Conservation (phyloP, 2,113 vertebrate species). For the Triplophysa tibetana region DNA sequence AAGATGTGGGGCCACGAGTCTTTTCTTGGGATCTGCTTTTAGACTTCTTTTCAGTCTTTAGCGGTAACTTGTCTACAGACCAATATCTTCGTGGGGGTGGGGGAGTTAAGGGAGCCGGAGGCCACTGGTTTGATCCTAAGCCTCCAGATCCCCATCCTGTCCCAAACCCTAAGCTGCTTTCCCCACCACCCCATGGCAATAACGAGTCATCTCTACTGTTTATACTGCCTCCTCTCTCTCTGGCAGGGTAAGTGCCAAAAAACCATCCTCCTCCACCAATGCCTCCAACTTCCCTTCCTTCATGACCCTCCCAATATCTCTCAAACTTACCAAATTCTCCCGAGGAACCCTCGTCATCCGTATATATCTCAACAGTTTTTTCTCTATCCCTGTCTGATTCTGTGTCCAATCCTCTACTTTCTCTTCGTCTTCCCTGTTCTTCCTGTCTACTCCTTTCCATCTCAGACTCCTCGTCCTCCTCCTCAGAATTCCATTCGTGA, state of each 20-base stretch:
- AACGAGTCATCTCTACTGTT: constrained; percentile 75
- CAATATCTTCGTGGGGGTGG: constrained; percentile 85
- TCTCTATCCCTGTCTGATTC: constrained; percentile 75
- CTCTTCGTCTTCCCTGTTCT: constrained; percentile 59
- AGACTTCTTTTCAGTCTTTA: constrained; percentile 81
- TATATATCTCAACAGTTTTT: constrained; percentile 74
- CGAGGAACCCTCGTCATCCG: constrained; percentile 76
- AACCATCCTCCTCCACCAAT: constrained; percentile 80
- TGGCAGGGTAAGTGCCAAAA: constrained; percentile 85
- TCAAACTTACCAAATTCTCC: constrained; percentile 83
- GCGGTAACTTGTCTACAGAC: constrained; percentile 88
- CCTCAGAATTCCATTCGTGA: constrained; percentile 75
- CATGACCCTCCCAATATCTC: constrained; percentile 83
- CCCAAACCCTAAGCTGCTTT: constrained; percentile 61
- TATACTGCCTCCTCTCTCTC: constrained; percentile 78
- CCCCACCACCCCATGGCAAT: constrained; percentile 67
- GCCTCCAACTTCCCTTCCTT: constrained; percentile 74
- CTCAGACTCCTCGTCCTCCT: constrained; percentile 49
- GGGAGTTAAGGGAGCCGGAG: constrained; percentile 70
- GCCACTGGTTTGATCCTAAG: constrained; percentile 65
- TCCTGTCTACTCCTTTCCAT: constrained; percentile 58
- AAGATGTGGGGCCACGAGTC: constrained; percentile 67
- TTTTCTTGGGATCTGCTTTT: constrained; percentile 72
- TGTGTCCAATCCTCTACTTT: constrained; percentile 65
- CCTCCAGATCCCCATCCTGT: constrained; percentile 66